Base-by-base conservation (phyloP, 2,888 invertebrate species). In the Noctua janthina region DNA sequence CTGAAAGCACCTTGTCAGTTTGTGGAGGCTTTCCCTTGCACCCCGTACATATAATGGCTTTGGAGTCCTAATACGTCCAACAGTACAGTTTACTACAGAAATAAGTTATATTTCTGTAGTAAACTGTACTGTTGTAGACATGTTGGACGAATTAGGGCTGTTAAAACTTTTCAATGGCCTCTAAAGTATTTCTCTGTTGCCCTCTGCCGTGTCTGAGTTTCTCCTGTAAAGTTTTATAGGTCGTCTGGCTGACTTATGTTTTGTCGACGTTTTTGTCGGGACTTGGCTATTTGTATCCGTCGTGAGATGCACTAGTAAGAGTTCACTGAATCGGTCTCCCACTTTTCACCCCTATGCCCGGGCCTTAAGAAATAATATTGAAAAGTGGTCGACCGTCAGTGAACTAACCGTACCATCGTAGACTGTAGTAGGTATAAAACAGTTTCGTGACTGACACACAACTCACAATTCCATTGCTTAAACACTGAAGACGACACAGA, bases 191-290 rank as follows among this genome's bases (percentile, higher is more conserved):
- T 2, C 23, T 17, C 15, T 17, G 35, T 46, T n/a, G 54, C 20
- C 46, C n/a, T 51, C 51, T 67, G 11, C 6, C 10, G 13, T 54
- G 6, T 78, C 23, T 17, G 7, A 46, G 35, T 64, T 64, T 46
- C 35, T 64, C 11, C n/a, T 54, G 62, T n/a, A 54, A 64, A 71
- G 43, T 54, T 79, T 79, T 64, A 81, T 72, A 54, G 43, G 81
- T 62, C 8, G 6, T 68, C 1, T 68, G 8, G 76, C 6, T 23
- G 7, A 43, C 51, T 43, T 17, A 64, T 64, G 43, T 64, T 43
- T 15, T 46, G 23, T 43, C 11, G 56, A 49, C 67, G 15, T 67
- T 56, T 20, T 11, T 49, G 29, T n/a, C 2, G 11, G 1, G 11
- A 23, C 20, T 7, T 20, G 6, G 20, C 23, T 35, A 46, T 35